phyloP scores from a whole-genome alignment of 2,797 vertebrate genomes.

The Apogon talboti region DNA sequence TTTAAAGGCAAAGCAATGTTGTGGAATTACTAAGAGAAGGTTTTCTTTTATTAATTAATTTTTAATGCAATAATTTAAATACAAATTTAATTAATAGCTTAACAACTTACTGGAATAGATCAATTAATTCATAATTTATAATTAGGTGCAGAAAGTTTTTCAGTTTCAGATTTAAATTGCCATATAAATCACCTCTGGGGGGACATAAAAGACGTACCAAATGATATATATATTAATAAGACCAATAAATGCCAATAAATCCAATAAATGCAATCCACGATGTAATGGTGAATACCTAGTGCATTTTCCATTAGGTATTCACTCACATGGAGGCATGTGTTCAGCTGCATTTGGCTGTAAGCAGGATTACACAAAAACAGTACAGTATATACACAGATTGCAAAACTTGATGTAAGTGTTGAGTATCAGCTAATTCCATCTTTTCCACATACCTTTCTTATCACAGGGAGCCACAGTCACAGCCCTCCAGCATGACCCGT shows the following conservation, averaged over 20 bases:
- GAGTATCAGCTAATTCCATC: too few species aligned
- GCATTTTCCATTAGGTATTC: background rate
- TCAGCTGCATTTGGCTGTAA: too few species aligned
- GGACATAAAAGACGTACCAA: conserved; percentile 35
- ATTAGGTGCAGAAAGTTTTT: conserved; percentile 32
- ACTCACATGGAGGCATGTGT: too few species aligned
- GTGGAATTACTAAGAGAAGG: conserved; percentile 11
- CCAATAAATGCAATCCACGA: background rate
- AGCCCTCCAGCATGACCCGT: too few species aligned
- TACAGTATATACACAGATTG: too few species aligned
- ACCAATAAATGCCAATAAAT: background rate
- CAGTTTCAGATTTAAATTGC: conserved; percentile 10
- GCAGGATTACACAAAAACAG: too few species aligned
- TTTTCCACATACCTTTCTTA: too few species aligned
- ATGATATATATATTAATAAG: background rate
- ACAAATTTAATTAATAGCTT: conserved; percentile 22
- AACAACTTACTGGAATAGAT: conserved; percentile 31
- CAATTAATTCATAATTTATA: conserved; percentile 43
- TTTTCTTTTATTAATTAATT: conserved; percentile 1
- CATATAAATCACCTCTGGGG: conserved; percentile 30
- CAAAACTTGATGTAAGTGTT: too few species aligned
- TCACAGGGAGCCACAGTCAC: too few species aligned
- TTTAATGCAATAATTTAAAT: conserved; percentile 27
- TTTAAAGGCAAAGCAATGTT: conserved; percentile 13
- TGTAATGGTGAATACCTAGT: background rate